phyloP scores from a whole-genome alignment of 2,797 vertebrate genomes.

The Sebastes ruberrimus region DNA sequence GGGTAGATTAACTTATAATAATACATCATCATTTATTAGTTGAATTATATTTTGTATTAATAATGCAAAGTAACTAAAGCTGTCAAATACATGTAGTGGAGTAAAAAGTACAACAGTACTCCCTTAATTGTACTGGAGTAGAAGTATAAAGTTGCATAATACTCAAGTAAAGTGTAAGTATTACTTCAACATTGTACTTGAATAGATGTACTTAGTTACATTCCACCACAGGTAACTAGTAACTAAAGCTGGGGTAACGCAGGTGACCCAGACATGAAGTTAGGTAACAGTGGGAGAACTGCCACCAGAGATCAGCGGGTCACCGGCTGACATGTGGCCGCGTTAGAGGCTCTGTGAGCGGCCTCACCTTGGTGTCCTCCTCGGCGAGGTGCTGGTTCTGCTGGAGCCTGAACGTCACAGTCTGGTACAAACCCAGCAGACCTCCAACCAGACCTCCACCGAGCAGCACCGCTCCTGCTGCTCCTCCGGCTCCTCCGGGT shows the following conservation, averaged over 20 bases:
- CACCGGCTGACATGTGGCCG: not conserved
- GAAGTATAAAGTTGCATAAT: not conserved
- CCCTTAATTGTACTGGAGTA: not conserved
- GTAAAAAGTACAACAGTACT: not conserved
- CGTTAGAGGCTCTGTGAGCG: not conserved
- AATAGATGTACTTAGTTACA: not conserved
- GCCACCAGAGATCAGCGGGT: not conserved
- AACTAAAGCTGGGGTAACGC: not conserved
- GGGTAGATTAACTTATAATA: not conserved
- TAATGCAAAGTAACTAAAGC: not conserved
- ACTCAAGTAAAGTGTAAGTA: not conserved
- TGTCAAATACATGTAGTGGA: not conserved
- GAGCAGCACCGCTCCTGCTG: conserved; percentile 73
- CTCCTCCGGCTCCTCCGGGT: conserved; percentile 28
- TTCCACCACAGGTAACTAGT: not conserved
- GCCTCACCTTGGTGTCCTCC: conserved; percentile 69
- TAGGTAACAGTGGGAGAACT: not conserved
- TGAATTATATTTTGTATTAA: not conserved
- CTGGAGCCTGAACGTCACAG: conserved; percentile 60
- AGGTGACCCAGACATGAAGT: conserved; percentile 1
- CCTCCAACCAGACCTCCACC: conserved; percentile 80
- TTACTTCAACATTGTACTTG: not conserved
- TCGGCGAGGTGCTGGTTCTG: conserved; percentile 66
- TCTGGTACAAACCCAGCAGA: conserved; percentile 77
- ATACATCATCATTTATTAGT: not conserved